Conservation (phyloP, 2,888 invertebrate genomes). For the Bedellia somnulentella region DNA sequence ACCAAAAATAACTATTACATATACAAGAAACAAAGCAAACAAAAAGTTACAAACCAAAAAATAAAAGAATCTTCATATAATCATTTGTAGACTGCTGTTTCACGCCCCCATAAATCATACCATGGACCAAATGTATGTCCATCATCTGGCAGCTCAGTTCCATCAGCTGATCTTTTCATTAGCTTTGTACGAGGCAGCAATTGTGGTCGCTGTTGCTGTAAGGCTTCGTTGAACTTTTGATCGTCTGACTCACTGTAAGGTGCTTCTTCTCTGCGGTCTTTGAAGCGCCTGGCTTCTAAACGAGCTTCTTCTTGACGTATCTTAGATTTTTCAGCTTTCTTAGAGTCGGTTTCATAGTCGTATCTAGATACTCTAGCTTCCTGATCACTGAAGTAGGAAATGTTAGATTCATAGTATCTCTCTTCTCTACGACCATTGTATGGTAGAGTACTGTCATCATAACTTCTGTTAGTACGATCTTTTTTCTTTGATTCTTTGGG, state of each 20-base stretch:
- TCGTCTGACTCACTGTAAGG: slow-evolving; percentile 56
- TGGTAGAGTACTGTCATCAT: slow-evolving; percentile 45
- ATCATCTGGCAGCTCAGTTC: slow-evolving; percentile 53
- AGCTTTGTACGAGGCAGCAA: slow-evolving; percentile 73
- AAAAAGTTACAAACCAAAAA: slow-evolving; percentile 12
- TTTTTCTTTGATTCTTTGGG: slow-evolving; percentile 28
- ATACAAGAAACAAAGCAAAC: slow-evolving; percentile 8
- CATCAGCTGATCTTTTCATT: slow-evolving; percentile 57
- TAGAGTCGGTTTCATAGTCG: slow-evolving; percentile 55
- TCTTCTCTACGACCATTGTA: slow-evolving; percentile 44
- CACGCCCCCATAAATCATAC: slow-evolving; percentile 86
- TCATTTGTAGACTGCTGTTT: slow-evolving; percentile 65
- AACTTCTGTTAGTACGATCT: slow-evolving; percentile 37
- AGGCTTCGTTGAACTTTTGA: slow-evolving; percentile 57
- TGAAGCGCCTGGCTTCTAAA: slow-evolving; percentile 38
- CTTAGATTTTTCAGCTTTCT: slow-evolving; percentile 54
- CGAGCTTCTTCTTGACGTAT: slow-evolving; percentile 51
- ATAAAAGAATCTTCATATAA: slow-evolving; percentile 22
- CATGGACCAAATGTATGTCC: slow-evolving; percentile 83
- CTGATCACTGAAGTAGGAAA: slow-evolving; percentile 50
- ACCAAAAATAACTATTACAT: slow-evolving; percentile 1
- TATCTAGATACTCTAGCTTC: slow-evolving; percentile 39
- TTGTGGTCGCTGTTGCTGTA: slow-evolving; percentile 55
- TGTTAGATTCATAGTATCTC: slow-evolving; percentile 46
- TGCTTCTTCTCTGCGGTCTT: slow-evolving; percentile 39